Percentiles rank a stretch among this genome's conserved stretches.
These are phyloP conservation scores for Babyrousa celebensis DNA, from an alignment of 2,797 vertebrate species.

Conservation along the genomic window DNA sequence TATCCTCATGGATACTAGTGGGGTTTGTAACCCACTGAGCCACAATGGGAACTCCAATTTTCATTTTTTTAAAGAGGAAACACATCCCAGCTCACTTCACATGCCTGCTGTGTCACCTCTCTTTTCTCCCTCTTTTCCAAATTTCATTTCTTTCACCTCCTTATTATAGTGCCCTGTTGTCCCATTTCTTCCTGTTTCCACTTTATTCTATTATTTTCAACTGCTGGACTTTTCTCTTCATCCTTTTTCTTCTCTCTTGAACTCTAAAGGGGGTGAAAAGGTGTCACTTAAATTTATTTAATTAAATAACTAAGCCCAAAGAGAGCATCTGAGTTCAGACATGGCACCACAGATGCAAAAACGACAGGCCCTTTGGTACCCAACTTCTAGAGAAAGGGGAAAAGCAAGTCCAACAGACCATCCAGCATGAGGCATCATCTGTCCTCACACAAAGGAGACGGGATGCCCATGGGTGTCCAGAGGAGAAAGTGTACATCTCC, in stretches of 20 bases:
- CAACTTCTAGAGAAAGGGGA: neutral
- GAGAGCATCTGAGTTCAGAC: neutral
- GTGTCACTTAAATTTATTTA: neutral
- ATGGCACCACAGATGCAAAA: neutral
- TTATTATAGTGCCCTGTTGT: neutral
- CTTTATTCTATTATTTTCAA: neutral
- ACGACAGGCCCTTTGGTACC: neutral
- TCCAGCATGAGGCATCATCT: fast-evolving
- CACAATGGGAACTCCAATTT: too few relatives aligned
- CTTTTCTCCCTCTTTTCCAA: neutral
- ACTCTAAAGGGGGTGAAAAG: neutral
- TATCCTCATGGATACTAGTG: too few relatives aligned
- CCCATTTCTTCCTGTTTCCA: neutral
- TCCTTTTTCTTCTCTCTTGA: neutral
- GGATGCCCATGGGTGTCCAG: fast-evolving
- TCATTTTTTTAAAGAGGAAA: neutral
- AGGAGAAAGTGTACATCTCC: fast-evolving
- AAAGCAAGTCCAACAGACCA: neutral
- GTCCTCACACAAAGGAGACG: neutral
- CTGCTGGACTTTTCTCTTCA: neutral
- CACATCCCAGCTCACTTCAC: too few relatives aligned
- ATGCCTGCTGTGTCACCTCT: neutral
- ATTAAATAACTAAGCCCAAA: neutral
- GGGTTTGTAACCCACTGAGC: too few relatives aligned
- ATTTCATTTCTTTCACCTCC: neutral